These are phyloP conservation scores for Mesitornis unicolor DNA, from an alignment of 2,113 vertebrate genomes.

Conservation along the genomic window DNA sequence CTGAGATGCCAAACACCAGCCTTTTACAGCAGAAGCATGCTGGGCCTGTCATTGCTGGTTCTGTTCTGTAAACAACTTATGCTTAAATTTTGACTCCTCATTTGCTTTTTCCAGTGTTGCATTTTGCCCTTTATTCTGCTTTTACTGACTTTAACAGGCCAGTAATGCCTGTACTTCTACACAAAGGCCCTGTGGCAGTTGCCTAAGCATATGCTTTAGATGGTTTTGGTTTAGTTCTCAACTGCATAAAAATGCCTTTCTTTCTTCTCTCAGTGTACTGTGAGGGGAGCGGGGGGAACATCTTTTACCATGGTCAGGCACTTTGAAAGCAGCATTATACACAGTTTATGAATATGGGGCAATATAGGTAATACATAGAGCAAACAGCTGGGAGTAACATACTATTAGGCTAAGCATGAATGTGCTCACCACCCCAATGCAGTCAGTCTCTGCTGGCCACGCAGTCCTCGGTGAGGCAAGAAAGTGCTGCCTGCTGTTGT, in stretches of 20 bases:
- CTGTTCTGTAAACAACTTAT: background rate
- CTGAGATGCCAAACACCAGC: background rate
- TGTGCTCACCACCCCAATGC: background rate
- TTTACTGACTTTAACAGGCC: background rate
- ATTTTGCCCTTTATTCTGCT: background rate
- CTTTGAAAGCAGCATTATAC: background rate
- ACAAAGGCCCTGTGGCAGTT: background rate
- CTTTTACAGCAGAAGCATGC: background rate
- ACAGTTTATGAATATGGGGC: background rate
- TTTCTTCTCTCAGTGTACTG: background rate
- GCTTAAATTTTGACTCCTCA: background rate
- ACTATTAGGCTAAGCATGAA: background rate
- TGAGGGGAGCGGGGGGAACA: background rate
- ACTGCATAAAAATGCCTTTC: background rate
- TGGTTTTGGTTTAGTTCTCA: background rate
- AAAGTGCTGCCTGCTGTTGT: background rate
- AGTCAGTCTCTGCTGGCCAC: background rate
- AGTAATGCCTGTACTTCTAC: background rate
- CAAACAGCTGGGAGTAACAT: background rate
- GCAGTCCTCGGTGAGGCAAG: background rate
- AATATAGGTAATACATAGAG: background rate
- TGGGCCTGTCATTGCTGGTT: background rate
- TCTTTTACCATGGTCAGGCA: background rate
- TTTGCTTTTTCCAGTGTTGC: background rate
- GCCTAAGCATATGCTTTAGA: background rate